Conservation (phyloP, 2,888 invertebrate species). For the Eledone cirrhosa region DNA sequence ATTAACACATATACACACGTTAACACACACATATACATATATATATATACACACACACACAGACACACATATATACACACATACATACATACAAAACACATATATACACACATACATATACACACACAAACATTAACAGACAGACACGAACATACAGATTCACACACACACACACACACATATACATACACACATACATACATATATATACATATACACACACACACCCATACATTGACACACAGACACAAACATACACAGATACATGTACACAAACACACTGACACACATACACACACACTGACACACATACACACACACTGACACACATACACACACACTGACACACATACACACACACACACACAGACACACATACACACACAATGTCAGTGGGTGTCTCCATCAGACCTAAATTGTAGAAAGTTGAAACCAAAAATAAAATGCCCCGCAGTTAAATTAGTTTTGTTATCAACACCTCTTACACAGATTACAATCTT, state of each 20-base stretch:
- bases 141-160: background rate
- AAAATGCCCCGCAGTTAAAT: too few species aligned
- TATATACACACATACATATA: background rate
- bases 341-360: background rate
- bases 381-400: background rate
- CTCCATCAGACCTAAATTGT: too few species aligned
- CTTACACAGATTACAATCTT: too few species aligned
- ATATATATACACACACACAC: background rate
- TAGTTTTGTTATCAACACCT: too few species aligned
- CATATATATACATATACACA: background rate
- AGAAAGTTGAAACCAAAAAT: too few species aligned
- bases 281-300: background rate
- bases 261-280: background rate
- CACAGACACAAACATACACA: too few species aligned
- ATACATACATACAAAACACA: background rate
- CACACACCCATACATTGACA: too few species aligned
- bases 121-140: background rate
- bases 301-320: background rate
- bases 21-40: background rate
- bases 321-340: background rate
- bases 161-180: background rate
- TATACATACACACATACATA: background rate
- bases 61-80: background rate
- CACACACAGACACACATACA: background rate
- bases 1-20: background rate